Evolutionary conservation across 2,888 invertebrate species (phyloP).

Genomic region (Drosophila neotestacea): DNA sequence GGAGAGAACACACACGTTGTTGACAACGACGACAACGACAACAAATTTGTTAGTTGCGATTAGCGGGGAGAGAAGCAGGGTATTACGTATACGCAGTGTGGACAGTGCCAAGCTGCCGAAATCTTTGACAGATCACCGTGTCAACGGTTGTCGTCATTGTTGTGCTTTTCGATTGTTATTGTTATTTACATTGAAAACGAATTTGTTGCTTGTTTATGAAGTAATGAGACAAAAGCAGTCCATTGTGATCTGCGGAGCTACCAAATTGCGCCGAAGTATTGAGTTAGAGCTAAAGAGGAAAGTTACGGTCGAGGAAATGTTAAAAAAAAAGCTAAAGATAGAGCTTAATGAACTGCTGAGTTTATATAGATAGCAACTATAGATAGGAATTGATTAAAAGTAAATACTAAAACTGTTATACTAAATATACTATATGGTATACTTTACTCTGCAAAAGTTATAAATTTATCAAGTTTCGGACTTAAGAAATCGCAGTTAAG

Average conservation of each 20-base stretch:
- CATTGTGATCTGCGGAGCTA: constrained; percentile 33
- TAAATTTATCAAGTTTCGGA: too few relatives aligned
- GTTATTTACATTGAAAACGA: constrained; percentile 54
- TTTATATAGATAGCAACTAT: too few relatives aligned
- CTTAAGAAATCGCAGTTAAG: too few relatives aligned
- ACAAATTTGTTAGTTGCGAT: constrained; percentile 14
- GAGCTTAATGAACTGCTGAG: too few relatives aligned
- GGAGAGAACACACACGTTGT: constrained; percentile 49
- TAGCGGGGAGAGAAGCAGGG: not conserved
- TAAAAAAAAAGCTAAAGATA: too few relatives aligned
- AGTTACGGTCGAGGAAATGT: not conserved
- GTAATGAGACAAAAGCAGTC: constrained; percentile 20
- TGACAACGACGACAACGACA: constrained; percentile 7
- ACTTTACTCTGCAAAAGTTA: too few relatives aligned
- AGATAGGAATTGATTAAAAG: too few relatives aligned
- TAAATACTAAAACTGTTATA: too few relatives aligned
- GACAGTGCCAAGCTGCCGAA: constrained; percentile 58
- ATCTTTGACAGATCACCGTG: constrained; percentile 74
- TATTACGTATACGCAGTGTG: constrained; percentile 44
- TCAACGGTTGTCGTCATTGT: constrained; percentile 57
- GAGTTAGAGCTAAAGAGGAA: not conserved
- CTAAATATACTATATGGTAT: too few relatives aligned
- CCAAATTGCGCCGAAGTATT: constrained; percentile 39
- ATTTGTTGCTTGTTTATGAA: constrained; percentile 52
- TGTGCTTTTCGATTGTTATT: constrained; percentile 36